phyloP scores from a whole-genome alignment of 2,888 invertebrate species.

The Philonicus albiceps region DNA sequence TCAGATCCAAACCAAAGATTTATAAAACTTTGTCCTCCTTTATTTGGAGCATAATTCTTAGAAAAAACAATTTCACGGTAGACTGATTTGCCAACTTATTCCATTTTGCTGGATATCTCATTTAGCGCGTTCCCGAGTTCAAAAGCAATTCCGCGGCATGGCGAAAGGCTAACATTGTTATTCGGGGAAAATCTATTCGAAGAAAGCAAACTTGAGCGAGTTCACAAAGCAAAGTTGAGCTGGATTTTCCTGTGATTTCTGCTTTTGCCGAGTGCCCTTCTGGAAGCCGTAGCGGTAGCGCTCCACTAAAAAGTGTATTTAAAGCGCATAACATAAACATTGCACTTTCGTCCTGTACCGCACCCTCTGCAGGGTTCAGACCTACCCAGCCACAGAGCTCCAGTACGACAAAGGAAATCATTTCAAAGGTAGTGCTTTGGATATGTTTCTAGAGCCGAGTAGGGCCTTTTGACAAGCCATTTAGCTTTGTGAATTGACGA shows the following conservation, averaged over 20 bases:
- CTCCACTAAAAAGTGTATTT: not conserved
- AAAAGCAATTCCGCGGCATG: not conserved
- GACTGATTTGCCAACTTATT: not conserved
- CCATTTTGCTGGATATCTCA: not conserved
- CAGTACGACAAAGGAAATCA: not conserved
- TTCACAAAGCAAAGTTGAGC: not conserved
- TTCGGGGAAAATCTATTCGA: not conserved
- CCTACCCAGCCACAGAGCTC: not conserved
- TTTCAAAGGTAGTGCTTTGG: slow-evolving; percentile 19
- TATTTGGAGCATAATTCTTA: not conserved
- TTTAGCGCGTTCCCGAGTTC: not conserved
- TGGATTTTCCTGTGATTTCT: not conserved
- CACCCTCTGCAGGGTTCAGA: not conserved
- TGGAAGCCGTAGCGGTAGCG: not conserved
- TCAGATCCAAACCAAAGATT: not conserved
- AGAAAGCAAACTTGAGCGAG: not conserved
- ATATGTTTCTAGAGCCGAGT: not conserved
- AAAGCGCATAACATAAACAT: not conserved
- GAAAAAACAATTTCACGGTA: not conserved
- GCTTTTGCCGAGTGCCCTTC: not conserved
- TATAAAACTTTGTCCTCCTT: not conserved
- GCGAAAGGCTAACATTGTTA: not conserved
- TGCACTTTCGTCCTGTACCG: not conserved
- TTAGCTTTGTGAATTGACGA: slow-evolving; percentile 19
- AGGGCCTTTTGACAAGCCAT: not conserved